A percentile compares a stretch with the other conserved stretches of the same genome.
Conservation (phyloP, 1,140 invertebrate genomes). For the Trachelipus rathkii region DNA sequence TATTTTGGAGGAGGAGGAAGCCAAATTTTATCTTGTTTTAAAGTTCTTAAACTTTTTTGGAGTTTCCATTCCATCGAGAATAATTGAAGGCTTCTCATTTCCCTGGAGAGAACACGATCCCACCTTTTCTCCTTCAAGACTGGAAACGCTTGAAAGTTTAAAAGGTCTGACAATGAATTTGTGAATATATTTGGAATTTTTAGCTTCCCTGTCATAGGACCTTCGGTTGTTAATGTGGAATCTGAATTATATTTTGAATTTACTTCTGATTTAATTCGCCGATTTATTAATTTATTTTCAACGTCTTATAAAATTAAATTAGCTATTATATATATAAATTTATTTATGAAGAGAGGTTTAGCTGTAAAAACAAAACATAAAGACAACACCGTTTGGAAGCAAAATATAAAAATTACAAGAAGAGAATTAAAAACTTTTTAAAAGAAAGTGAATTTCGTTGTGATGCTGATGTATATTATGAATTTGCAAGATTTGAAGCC, state of each 20-base stretch:
- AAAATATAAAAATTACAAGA: conserved; percentile 49
- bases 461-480: conserved; percentile 51
- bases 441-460: conserved; percentile 51
- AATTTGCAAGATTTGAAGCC: conserved; percentile 50
- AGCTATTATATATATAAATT: conserved; percentile 44
- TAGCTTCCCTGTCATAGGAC: conserved; percentile 33
- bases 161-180: not conserved
- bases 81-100: not conserved
- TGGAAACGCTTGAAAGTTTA: conserved; percentile 35
- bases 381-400: conserved; percentile 30
- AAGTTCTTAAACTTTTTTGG: conserved; percentile 50
- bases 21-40: conserved; percentile 48
- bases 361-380: conserved; percentile 12
- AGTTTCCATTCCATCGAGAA: conserved; percentile 19
- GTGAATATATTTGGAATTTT: conserved; percentile 8
- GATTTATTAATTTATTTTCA: conserved; percentile 44
- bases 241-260: conserved; percentile 35
- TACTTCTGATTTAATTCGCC: conserved; percentile 40
- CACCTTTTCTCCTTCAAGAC: conserved; percentile 22
- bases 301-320: conserved; percentile 40
- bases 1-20: conserved; percentile 45
- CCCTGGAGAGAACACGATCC: not conserved
- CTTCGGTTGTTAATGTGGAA: conserved; percentile 8
- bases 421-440: conserved; percentile 50
- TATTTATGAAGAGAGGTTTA: conserved; percentile 33